Base-by-base conservation (phyloP, 1,140 invertebrate genomes). In the Helicoverpa zea region DNA sequence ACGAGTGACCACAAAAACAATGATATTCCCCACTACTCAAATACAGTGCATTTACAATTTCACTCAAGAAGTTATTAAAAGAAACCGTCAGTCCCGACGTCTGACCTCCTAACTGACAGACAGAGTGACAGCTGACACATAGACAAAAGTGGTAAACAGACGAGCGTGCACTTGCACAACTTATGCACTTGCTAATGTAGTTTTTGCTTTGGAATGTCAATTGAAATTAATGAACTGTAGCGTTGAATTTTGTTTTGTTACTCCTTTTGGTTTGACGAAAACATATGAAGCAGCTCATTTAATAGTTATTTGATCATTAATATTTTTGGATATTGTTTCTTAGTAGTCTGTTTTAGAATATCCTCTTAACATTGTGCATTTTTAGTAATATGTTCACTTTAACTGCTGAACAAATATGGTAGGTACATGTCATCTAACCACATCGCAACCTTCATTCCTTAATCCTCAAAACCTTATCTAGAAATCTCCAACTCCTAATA, bases 31-130 rank as follows among this genome's bases (percentile, higher is more conserved):
- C 59, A 23, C 66, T 72, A 14, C 64, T 30, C 52, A 74, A 74
- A 47, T 14, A 74, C 51, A 56, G 14, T 54, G n/a, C 56, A 61
- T 77, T 64, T 66, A 47, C 35, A 51, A 64, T 68, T 79, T 58
- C 51, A 47, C 52, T 58, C 52, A 58, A 56, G 63, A 56, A 47
- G 29, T 47, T 58, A 47, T 58, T 78, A 70, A 58, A 74, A 74
- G 76, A 70, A 70, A 49, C 63, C 35, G 61, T 68, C 35, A 11
- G 76, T 49, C 64, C 52, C 52, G 64, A 70, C 61, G 76, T 78
- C 63, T 79, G 76, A 79, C 76, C 76, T 79, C 76, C 56, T 59
- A 70, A 47, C 63, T 70, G 76, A 58, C 76, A 58, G 61, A 70
- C 72, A 23, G 66, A 74, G 13, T 68, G 76, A 70, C 76, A 70